phyloP scores from a whole-genome alignment of 1,140 invertebrate genomes.

The Nomia melanderi region DNA sequence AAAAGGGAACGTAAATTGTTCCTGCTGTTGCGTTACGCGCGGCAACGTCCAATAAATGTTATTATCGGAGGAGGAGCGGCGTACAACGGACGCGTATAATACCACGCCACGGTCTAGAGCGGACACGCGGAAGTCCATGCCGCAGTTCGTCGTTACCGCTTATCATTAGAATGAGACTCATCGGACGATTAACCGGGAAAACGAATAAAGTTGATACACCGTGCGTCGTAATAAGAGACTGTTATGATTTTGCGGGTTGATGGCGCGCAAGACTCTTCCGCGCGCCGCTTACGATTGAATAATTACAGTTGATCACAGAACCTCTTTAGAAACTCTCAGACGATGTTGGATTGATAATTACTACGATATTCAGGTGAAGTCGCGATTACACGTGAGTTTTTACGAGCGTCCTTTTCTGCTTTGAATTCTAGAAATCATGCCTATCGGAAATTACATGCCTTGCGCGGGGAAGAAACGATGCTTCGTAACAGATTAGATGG shows the following conservation, averaged over 20 bases:
- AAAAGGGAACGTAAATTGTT: slow-evolving; percentile 60
- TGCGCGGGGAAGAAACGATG: neutral
- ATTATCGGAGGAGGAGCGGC: slow-evolving; percentile 20
- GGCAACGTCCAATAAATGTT: slow-evolving; percentile 50
- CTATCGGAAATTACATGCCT: neutral
- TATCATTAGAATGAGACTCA: neutral
- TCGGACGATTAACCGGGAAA: slow-evolving; percentile 21
- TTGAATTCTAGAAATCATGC: neutral
- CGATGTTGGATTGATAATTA: neutral
- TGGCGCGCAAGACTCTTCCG: neutral
- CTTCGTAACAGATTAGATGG: slow-evolving; percentile 1
- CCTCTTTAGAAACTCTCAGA: neutral
- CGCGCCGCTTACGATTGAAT: neutral
- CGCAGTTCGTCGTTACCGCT: neutral
- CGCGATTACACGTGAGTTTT: neutral
- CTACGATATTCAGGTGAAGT: neutral
- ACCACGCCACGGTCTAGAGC: neutral
- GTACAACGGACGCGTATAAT: neutral
- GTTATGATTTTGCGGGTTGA: slow-evolving; percentile 7
- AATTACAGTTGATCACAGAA: neutral
- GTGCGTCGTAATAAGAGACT: slow-evolving; percentile 27
- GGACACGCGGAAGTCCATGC: slow-evolving; percentile 1
- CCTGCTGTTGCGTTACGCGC: slow-evolving; percentile 45
- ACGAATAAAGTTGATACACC: slow-evolving; percentile 23
- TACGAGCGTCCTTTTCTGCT: neutral